Conservation (phyloP, 1,140 invertebrate species). For the Zophobas morio region DNA sequence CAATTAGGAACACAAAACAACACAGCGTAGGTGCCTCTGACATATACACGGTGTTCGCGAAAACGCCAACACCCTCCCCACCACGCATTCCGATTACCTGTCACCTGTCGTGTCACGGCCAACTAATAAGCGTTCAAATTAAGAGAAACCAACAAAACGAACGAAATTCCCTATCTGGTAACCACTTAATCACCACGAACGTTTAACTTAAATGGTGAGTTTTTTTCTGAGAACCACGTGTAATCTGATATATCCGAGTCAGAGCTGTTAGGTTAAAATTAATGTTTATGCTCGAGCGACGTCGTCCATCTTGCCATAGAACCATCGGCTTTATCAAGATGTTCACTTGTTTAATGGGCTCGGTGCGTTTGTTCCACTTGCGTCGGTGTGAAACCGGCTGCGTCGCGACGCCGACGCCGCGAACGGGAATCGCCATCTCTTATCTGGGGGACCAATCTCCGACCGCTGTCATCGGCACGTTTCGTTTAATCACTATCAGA, state of each 20-base stretch:
- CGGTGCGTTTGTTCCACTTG: conserved; percentile 57
- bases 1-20: not conserved
- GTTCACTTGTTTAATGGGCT: conserved; percentile 66
- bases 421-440: not conserved
- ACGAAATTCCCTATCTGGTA: conserved; percentile 48
- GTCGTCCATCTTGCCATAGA: conserved; percentile 65
- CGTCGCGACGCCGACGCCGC: conserved; percentile 10
- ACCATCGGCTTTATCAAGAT: conserved; percentile 66
- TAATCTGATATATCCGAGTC: conserved; percentile 66
- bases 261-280: conserved; percentile 66
- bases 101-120: not conserved
- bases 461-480: conserved; percentile 11
- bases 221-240: conserved; percentile 63
- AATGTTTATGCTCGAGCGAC: conserved; percentile 65
- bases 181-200: conserved; percentile 58
- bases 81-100: no score
- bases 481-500: conserved; percentile 14
- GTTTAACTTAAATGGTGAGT: conserved; percentile 60
- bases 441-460: conserved; percentile 9
- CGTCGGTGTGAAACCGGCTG: not conserved
- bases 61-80: not conserved
- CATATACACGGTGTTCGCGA: conserved; percentile 11
- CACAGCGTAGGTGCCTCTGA: not conserved
- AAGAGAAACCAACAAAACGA: conserved; percentile 44
- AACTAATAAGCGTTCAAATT: conserved; percentile 37